Evolutionary conservation across 2,797 vertebrate genomes (phyloP), one percentile per base, ranked within the genome.

Genomic region (Lutjanus campechanus): DNA sequence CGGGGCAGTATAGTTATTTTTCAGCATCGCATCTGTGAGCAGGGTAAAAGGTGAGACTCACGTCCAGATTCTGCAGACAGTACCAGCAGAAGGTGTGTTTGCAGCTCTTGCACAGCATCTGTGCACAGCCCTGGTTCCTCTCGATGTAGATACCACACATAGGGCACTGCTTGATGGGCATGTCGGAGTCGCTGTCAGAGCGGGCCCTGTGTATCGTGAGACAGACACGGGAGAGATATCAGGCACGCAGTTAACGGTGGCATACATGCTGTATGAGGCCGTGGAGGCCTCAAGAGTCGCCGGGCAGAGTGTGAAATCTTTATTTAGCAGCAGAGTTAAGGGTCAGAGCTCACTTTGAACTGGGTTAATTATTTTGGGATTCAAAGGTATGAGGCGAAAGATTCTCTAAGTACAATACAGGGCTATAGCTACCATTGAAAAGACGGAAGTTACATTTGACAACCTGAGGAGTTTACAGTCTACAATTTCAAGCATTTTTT

Each of bases 21-120:
- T 69, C 8, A 7, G 47, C 47, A 50, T 66, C 49, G 36, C 15
- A 59, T 62, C 12, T 54, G 46, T 20, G 62, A 20, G 50, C 2
- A 22, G 1, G 22, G 15, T 1, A 53, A 22, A 36, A 51, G 41
- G 1, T 4, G 59, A 77, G 44, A 90, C 98, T 97, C 91, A 99
- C 98, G 11, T 99, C 97, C 92, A 99, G 88, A 77, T 96, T 98
- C 94, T 99, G 97, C 71, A 99, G 96, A 73, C 98, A 99, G 93
- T 99, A 98, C 98, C 98, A 99, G 94, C 98, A 99, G 91, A 99
- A 99, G 0, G 98, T 98, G 93, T 99, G 98, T 79, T 98, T 99
- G 96, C 98, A 99, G 91, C 97, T 99, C 92, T 98, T 99, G 76
- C 98, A 99, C 94, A 99, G 96, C 98, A 99, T 99, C 95, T 99